A percentile compares a stretch with the other conserved stretches of the same genome.
Evolutionary conservation across 2,113 vertebrate genomes (phyloP).

Genomic region (Ornithorhynchus anatinus): DNA sequence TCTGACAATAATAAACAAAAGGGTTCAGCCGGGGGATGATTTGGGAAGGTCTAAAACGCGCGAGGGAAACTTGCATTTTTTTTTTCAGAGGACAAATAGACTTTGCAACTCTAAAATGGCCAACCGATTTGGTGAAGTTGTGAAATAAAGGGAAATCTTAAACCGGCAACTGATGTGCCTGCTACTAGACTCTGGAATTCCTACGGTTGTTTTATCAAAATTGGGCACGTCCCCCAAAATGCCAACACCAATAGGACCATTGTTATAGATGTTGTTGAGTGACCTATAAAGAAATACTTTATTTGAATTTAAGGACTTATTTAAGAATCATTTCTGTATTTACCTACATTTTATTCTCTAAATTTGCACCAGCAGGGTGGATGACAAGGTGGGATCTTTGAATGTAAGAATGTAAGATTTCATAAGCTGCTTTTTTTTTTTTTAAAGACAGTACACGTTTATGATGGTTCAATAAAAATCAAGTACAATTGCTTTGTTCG

Average conservation of each 20-base stretch:
- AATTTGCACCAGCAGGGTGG: conserved; percentile 49
- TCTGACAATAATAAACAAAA: background rate
- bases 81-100: too few relatives aligned
- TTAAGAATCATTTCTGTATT: conserved; percentile 62
- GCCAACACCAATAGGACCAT: background rate
- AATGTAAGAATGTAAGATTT: conserved; percentile 65
- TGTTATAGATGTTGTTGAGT: background rate
- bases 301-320: conserved; percentile 52
- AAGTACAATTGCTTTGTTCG: background rate
- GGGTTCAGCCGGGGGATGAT: background rate
- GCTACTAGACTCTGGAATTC: background rate
- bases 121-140: background rate
- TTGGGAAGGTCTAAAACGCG: too few relatives aligned
- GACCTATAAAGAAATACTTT: conserved; percentile 41
- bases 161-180: background rate
- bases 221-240: background rate
- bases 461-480: conserved; percentile 70
- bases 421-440: conserved; percentile 53
- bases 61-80: too few relatives aligned
- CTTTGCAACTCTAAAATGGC: conserved; percentile 2
- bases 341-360: conserved; percentile 46
- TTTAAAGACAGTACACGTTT: conserved; percentile 47
- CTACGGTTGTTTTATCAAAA: background rate
- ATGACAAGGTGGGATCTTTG: conserved; percentile 35
- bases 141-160: background rate